Evolutionary conservation across 2,797 vertebrate genomes (phyloP).

Genomic region (Thamnophis elegans): DNA sequence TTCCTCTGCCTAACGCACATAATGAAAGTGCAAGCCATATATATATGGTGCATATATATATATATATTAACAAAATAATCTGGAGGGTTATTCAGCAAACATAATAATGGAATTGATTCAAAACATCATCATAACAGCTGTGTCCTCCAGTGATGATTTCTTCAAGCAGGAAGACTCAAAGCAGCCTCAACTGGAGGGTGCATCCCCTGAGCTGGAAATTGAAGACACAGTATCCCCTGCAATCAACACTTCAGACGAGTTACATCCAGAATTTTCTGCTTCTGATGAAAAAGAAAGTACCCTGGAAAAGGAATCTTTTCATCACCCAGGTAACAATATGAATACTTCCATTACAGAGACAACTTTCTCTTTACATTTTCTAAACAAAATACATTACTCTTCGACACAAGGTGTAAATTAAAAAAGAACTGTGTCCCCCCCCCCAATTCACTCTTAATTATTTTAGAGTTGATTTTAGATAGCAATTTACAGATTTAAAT

Average conservation of each 20-base stretch:
- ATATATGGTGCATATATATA: not conserved
- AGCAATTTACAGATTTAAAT: not conserved
- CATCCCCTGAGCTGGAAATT: not conserved
- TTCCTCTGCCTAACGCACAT: not conserved
- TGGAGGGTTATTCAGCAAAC: slow-evolving; percentile 2
- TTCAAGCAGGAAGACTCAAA: slow-evolving; percentile 16
- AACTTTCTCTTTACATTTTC: not conserved
- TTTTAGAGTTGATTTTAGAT: not conserved
- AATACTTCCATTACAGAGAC: not conserved
- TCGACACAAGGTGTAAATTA: not conserved
- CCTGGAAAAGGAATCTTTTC: slow-evolving; percentile 6
- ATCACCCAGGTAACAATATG: slow-evolving; percentile 24
- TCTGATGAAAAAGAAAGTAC: slow-evolving; percentile 7
- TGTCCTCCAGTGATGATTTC: slow-evolving; percentile 17
- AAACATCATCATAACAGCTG: slow-evolving; percentile 35
- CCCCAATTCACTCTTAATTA: not conserved
- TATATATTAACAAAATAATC: slow-evolving; percentile 23
- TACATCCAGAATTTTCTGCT: not conserved
- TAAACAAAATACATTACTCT: not conserved
- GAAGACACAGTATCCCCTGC: not conserved
- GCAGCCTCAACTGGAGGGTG: not conserved
- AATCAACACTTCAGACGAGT: not conserved
- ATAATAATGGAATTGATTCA: slow-evolving; percentile 22
- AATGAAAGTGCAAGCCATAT: slow-evolving; percentile 12
- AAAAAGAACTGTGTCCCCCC: not conserved